Percentiles rank a stretch among this genome's conserved stretches.
These are phyloP conservation scores for Thripadectes ignobilis DNA, from an alignment of 2,797 vertebrate genomes.

Conservation along the genomic window DNA sequence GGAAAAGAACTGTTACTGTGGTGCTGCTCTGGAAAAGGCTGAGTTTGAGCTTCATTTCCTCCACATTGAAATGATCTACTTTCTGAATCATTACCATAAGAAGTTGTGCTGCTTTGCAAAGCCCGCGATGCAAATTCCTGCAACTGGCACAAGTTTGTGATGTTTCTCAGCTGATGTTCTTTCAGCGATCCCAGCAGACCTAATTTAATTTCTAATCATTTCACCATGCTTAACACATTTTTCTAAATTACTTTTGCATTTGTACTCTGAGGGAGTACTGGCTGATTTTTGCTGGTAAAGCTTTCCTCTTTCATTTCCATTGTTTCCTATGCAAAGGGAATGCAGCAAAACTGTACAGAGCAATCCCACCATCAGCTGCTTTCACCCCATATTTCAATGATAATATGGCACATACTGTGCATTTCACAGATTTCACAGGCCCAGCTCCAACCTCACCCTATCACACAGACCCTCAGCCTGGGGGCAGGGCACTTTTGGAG, in stretches of 20 bases:
- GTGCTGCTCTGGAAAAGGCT: constrained; percentile 7
- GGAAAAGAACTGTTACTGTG: neutral
- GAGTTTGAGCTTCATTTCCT: constrained; percentile 22
- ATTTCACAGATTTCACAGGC: neutral
- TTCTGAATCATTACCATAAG: constrained; percentile 9
- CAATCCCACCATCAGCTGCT: constrained; percentile 16
- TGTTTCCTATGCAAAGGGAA: constrained; percentile 15
- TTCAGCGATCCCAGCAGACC: constrained; percentile 49
- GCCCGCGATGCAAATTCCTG: constrained; percentile 17
- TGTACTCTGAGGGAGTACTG: neutral
- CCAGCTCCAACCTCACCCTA: neutral
- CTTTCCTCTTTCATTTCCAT: constrained; percentile 14
- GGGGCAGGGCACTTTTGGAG: neutral
- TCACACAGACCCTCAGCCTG: neutral
- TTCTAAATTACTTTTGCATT: constrained; percentile 49
- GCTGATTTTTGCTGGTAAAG: constrained; percentile 44
- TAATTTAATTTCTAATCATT: constrained; percentile 56
- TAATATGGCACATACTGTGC: neutral
- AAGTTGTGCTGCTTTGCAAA: constrained; percentile 46
- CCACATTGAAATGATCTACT: neutral
- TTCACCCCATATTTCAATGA: neutral
- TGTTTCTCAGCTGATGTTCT: constrained; percentile 58
- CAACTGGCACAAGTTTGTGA: constrained; percentile 17
- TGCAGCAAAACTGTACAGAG: neutral
- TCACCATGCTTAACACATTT: constrained; percentile 39